phyloP scores from a whole-genome alignment of 2,888 invertebrate species.

The Stratiomys singularior region DNA sequence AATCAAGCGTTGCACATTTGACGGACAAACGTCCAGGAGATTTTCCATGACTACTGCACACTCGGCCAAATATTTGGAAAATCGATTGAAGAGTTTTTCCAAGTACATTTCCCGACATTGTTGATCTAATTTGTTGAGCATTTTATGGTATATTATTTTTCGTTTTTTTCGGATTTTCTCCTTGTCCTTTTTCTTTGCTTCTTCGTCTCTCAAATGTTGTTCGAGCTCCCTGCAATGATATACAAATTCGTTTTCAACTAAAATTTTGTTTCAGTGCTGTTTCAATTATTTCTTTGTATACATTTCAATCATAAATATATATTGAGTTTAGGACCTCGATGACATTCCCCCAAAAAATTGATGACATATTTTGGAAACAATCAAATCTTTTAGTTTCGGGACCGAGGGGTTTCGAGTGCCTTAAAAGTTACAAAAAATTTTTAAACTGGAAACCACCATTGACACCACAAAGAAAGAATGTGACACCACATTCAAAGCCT shows the following conservation, averaged over 20 bases:
- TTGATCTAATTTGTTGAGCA: not conserved
- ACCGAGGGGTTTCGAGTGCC: too few relatives aligned
- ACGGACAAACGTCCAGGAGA: not conserved
- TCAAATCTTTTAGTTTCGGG: too few relatives aligned
- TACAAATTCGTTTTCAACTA: not conserved
- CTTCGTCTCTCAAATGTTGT: slow-evolving; percentile 6
- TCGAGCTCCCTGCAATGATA: slow-evolving; percentile 14
- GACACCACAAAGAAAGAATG: too few relatives aligned
- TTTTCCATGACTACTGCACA: slow-evolving; percentile 12
- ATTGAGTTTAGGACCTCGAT: too few relatives aligned
- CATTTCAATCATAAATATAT: too few relatives aligned
- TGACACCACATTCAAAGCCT: too few relatives aligned
- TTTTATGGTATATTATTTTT: not conserved
- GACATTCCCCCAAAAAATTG: too few relatives aligned
- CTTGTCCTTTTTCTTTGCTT: not conserved
- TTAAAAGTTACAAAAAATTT: too few relatives aligned
- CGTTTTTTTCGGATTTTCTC: slow-evolving; percentile 13
- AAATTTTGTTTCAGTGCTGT: too few relatives aligned
- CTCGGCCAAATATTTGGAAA: slow-evolving; percentile 18
- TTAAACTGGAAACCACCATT: too few relatives aligned
- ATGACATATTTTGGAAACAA: too few relatives aligned
- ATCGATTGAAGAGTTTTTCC: not conserved
- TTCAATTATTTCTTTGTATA: too few relatives aligned
- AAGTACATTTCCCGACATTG: slow-evolving; percentile 16
- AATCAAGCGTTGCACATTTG: slow-evolving; percentile 34